phyloP scores from a whole-genome alignment of 2,797 vertebrate species.

The Spea hammondii region DNA sequence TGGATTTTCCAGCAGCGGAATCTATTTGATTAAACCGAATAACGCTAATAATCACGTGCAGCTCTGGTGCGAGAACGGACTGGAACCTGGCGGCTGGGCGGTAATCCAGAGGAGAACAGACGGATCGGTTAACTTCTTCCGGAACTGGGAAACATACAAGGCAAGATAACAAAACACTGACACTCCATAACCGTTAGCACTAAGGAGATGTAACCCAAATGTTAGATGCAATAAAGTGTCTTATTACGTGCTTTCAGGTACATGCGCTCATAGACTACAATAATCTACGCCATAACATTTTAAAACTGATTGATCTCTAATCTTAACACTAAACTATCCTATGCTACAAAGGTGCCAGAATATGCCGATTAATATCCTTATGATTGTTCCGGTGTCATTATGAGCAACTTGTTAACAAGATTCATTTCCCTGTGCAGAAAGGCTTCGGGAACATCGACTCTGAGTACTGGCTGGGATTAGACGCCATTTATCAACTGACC shows the following conservation, averaged over 20 bases:
- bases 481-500: slow-evolving; percentile 88
- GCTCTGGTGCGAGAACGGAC: slow-evolving; percentile 91
- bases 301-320: too few species aligned
- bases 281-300: too few species aligned
- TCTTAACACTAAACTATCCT: too few species aligned
- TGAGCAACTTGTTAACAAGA: background rate
- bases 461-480: slow-evolving; percentile 95
- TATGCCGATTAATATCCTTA: too few species aligned
- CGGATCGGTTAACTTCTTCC: slow-evolving; percentile 95
- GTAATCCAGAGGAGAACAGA: slow-evolving; percentile 93
- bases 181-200: too few species aligned
- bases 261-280: too few species aligned
- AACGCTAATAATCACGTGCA: slow-evolving; percentile 82
- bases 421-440: slow-evolving; percentile 75
- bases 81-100: slow-evolving; percentile 96
- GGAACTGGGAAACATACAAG: slow-evolving; percentile 98
- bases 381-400: too few species aligned
- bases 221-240: too few species aligned
- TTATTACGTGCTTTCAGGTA: too few species aligned
- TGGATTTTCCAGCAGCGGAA: slow-evolving; percentile 85
- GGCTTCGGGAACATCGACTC: slow-evolving; percentile 95
- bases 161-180: slow-evolving; percentile 60
- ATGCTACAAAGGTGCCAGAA: too few species aligned
- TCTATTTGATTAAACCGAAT: slow-evolving; percentile 89
- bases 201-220: too few species aligned